Percentiles rank a stretch among this genome's conserved stretches.
phyloP scores from a whole-genome alignment of 2,888 invertebrate species.

The Megastigmus dorsalis region DNA sequence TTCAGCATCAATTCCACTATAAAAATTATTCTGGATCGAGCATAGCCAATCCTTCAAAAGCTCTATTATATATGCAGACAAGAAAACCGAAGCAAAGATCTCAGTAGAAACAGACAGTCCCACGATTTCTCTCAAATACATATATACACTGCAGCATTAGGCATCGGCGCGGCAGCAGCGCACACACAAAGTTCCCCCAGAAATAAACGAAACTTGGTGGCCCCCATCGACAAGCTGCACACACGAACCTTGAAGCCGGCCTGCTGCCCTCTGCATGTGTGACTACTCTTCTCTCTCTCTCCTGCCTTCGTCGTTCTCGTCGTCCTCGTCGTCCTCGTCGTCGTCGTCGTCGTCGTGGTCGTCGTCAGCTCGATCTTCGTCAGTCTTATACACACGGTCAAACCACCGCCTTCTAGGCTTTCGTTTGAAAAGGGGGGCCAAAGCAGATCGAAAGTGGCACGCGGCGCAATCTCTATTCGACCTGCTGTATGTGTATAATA shows the following conservation, averaged over 20 bases:
- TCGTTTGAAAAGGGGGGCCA: not conserved
- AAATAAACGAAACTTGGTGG: constrained; percentile 11
- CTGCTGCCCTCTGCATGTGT: not conserved
- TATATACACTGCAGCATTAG: no score
- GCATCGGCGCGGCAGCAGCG: no score
- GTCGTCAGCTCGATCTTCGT: no score
- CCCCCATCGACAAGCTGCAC: constrained; percentile 35
- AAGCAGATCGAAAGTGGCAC: constrained; percentile 50
- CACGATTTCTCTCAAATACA: not conserved
- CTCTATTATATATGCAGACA: no score
- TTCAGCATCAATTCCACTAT: no score
- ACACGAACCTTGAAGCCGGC: constrained; percentile 7
- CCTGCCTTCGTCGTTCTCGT: not conserved
- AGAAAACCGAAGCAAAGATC: not conserved
- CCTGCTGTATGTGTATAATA: no score
- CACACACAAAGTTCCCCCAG: not conserved
- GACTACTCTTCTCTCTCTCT: no score
- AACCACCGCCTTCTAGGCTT: not conserved
- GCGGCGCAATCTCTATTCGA: constrained; percentile 44
- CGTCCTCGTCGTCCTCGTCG: not conserved
- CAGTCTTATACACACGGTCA: constrained; percentile 2
- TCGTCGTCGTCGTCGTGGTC: not conserved
- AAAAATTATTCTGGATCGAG: no score
- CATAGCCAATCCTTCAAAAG: no score
- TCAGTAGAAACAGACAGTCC: constrained; percentile 17